phyloP scores from a whole-genome alignment of 1,140 invertebrate species.

The Alviniconcha marisindica region DNA sequence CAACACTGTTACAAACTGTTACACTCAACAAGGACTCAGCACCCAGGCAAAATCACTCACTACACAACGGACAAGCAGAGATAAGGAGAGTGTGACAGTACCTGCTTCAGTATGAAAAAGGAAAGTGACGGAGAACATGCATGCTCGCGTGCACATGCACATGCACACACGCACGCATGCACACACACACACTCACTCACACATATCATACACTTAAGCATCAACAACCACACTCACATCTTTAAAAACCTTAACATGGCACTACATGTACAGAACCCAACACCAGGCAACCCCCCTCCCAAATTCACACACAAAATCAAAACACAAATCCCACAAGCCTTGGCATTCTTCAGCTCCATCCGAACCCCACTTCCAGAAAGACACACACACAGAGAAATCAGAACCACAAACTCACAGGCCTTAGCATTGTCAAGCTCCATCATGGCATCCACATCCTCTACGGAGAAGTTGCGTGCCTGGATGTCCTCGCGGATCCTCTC shows the following conservation, averaged over 20 bases:
- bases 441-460: slow-evolving; percentile 61
- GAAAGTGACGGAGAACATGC: no score
- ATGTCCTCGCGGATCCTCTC: slow-evolving; percentile 84
- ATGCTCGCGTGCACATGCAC: neutral
- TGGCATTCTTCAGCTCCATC: no score
- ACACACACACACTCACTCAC: neutral
- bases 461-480: slow-evolving; percentile 79
- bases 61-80: no score
- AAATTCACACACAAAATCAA: no score
- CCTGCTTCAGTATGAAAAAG: no score
- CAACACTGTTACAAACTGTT: no score
- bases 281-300: no score
- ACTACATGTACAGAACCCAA: no score
- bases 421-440: slow-evolving; percentile 58
- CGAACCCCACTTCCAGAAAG: no score
- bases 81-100: no score
- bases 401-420: slow-evolving; percentile 60
- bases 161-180: neutral
- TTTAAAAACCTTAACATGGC: no score
- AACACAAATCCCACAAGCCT: no score
- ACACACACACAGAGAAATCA: neutral
- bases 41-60: neutral
- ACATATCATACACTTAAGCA: neutral
- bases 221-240: neutral
- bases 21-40: neutral